A percentile compares a stretch with the other conserved stretches of the same genome.
These are phyloP conservation scores for Beris morrisii DNA, from an alignment of 2,888 invertebrate species.

Conservation along the genomic window DNA sequence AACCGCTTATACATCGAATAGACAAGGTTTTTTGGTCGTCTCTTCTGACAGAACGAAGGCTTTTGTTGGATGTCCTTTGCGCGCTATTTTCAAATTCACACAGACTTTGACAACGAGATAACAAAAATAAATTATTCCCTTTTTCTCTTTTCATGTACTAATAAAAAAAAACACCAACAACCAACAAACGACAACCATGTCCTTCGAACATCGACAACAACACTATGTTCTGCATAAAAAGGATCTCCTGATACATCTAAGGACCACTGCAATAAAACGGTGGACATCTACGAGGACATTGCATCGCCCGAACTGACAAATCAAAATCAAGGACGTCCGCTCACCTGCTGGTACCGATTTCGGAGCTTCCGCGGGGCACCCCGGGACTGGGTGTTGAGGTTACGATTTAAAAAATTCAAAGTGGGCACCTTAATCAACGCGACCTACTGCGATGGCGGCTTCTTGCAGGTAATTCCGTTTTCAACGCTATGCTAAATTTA, in stretches of 20 bases:
- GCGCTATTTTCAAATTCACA: neutral
- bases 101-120: constrained; percentile 7
- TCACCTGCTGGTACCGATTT: constrained; percentile 90
- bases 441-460: constrained; percentile 85
- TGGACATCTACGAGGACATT: constrained; percentile 90
- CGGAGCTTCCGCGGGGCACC: constrained; percentile 84
- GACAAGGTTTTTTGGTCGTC: too few relatives aligned
- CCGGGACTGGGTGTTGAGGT: constrained; percentile 85
- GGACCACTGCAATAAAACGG: constrained; percentile 92
- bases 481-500: constrained; percentile 1
- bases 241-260: constrained; percentile 56
- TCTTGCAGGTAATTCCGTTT: constrained; percentile 72
- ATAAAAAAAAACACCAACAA: neutral
- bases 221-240: constrained; percentile 33
- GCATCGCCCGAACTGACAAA: constrained; percentile 83
- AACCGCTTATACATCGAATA: too few relatives aligned
- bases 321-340: constrained; percentile 79
- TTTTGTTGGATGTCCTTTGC: too few relatives aligned
- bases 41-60: too few relatives aligned
- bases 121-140: constrained; percentile 8
- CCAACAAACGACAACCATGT: constrained; percentile 8
- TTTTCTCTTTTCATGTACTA: constrained; percentile 11
- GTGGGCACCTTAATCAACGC: constrained; percentile 85
- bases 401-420: constrained; percentile 91
- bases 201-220: constrained; percentile 15